A percentile compares a stretch with the other conserved stretches of the same genome.
These are phyloP conservation scores for Muscicapa striata DNA, from an alignment of 2,797 vertebrate species.

Conservation along the genomic window DNA sequence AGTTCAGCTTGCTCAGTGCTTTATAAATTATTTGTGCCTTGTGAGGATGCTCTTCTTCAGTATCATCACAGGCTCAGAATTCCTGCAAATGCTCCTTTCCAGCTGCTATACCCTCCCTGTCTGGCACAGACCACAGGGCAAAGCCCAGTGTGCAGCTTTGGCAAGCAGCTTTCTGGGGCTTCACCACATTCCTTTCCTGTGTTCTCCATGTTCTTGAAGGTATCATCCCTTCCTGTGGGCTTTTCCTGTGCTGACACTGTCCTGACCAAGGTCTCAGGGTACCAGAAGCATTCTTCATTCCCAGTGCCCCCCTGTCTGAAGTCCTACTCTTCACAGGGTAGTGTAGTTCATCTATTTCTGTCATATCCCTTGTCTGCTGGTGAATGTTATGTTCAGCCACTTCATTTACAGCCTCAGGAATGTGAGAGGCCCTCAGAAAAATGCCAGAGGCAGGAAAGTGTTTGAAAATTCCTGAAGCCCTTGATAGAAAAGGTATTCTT, in stretches of 20 bases:
- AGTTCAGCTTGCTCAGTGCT: background rate
- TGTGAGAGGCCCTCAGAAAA: constrained; percentile 31
- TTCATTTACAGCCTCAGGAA: constrained; percentile 60
- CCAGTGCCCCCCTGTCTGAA: background rate
- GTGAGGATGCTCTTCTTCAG: background rate
- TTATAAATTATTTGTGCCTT: background rate
- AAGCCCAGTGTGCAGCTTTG: background rate
- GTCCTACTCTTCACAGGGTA: background rate
- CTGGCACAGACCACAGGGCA: background rate
- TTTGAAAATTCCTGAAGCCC: background rate
- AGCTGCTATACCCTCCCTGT: background rate
- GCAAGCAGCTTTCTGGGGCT: background rate
- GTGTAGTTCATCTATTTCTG: constrained; percentile 5
- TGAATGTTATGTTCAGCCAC: constrained; percentile 16
- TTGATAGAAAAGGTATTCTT: background rate
- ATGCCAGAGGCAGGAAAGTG: background rate
- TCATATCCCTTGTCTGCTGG: background rate
- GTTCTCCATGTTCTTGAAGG: background rate
- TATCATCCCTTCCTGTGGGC: background rate
- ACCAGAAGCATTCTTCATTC: background rate
- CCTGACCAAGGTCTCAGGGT: background rate
- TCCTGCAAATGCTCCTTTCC: background rate
- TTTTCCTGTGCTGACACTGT: constrained; percentile 10
- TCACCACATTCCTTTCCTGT: background rate
- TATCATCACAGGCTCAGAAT: background rate